A percentile compares a stretch with the other conserved stretches of the same genome.
phyloP scores from a whole-genome alignment of 2,797 vertebrate genomes.

The Columba guinea region DNA sequence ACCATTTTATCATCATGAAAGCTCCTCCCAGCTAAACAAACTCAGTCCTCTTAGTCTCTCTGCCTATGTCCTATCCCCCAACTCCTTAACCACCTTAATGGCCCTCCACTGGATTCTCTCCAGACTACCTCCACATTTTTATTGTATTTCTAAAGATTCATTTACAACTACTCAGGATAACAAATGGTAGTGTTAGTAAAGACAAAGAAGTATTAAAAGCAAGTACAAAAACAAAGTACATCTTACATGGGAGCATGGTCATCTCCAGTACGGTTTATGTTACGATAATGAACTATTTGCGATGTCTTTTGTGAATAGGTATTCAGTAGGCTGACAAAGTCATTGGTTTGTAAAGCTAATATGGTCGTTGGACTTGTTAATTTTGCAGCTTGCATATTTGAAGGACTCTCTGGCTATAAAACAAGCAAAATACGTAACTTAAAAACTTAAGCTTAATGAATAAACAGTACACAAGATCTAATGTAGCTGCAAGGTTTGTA shows the following conservation, averaged over 20 bases:
- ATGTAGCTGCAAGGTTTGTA: background rate
- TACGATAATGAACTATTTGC: rapidly evolving
- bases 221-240: background rate
- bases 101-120: background rate
- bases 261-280: rapidly evolving
- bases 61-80: background rate
- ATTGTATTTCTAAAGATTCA: background rate
- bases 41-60: background rate
- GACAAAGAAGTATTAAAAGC: background rate
- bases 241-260: slow-evolving; percentile 13
- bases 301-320: rapidly evolving
- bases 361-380: background rate
- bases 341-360: rapidly evolving
- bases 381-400: background rate
- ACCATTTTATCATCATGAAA: background rate
- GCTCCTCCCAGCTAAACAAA: background rate
- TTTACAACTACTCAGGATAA: background rate
- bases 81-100: background rate
- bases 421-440: background rate
- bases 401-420: background rate
- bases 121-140: background rate
- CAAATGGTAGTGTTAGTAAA: background rate
- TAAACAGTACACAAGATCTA: background rate
- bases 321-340: slow-evolving; percentile 20
- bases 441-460: background rate